Conservation (phyloP, 2,888 invertebrate species). For the Platerodrilus igneus region DNA sequence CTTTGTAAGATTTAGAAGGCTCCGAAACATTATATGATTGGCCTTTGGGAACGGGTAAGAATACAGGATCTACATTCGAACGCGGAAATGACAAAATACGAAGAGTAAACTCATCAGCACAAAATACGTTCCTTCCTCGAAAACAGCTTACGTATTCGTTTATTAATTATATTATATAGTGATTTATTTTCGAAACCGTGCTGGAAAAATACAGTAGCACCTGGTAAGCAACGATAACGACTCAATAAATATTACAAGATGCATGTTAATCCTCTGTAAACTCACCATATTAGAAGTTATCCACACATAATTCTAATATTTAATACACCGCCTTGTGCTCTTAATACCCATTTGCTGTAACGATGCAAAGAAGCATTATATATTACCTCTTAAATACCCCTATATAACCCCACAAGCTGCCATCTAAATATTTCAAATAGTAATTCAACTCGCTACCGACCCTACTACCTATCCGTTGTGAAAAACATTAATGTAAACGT, state of each 20-base stretch:
- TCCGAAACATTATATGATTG: too few species aligned
- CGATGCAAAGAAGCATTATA: conserved; percentile 35
- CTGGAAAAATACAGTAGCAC: neutral
- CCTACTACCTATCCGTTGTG: too few species aligned
- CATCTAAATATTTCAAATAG: conserved; percentile 35
- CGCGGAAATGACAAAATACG: too few species aligned
- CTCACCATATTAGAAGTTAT: conserved; percentile 36
- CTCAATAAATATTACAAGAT: conserved; percentile 7
- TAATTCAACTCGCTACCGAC: too few species aligned
- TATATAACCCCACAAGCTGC: conserved; percentile 32
- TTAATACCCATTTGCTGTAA: conserved; percentile 33
- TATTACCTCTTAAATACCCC: conserved; percentile 36
- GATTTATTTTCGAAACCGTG: neutral
- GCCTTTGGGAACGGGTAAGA: too few species aligned
- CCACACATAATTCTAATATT: conserved; percentile 37
- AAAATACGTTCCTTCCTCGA: neutral
- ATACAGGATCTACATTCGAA: too few species aligned
- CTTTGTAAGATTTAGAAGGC: too few species aligned
- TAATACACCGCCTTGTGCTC: neutral
- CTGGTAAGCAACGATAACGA: conserved; percentile 13
- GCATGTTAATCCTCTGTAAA: conserved; percentile 32
- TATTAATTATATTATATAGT: neutral
- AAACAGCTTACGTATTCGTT: neutral
- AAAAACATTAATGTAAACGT: conserved; percentile 17
- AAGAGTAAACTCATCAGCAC: neutral